Evolutionary conservation across 2,113 vertebrate genomes (phyloP).

Genomic region (Puffinus mauretanicus): DNA sequence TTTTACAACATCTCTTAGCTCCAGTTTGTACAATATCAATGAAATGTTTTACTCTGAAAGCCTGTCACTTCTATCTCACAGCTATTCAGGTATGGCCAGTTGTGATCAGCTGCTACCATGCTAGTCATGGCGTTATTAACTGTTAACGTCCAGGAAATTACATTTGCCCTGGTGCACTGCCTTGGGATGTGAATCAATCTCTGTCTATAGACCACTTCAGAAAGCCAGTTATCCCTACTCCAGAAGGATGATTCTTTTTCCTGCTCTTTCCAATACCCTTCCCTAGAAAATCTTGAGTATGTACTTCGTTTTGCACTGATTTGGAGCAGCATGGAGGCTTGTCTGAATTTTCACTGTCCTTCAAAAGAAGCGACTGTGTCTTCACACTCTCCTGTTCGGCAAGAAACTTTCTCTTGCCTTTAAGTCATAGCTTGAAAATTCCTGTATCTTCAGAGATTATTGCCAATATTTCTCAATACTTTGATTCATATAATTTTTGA

Average conservation of each 20-base stretch:
- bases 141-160: neutral
- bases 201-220: neutral
- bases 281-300: neutral
- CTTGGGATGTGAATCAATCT: neutral
- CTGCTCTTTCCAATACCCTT: neutral
- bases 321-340: neutral
- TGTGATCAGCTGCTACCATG: neutral
- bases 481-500: neutral
- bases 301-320: neutral
- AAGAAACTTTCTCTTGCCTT: neutral
- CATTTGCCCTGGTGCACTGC: neutral
- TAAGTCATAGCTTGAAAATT: neutral
- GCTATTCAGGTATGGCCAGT: neutral
- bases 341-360: conserved; percentile 30
- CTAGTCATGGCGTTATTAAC: neutral
- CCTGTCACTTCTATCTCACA: neutral
- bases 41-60: neutral
- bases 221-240: neutral
- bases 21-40: neutral
- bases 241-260: neutral
- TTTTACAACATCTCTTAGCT: neutral
- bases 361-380: neutral
- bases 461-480: neutral
- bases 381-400: neutral
- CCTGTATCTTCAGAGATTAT: neutral